Base-by-base conservation (phyloP, 2,113 vertebrate species). In the Charadrius vociferus region DNA sequence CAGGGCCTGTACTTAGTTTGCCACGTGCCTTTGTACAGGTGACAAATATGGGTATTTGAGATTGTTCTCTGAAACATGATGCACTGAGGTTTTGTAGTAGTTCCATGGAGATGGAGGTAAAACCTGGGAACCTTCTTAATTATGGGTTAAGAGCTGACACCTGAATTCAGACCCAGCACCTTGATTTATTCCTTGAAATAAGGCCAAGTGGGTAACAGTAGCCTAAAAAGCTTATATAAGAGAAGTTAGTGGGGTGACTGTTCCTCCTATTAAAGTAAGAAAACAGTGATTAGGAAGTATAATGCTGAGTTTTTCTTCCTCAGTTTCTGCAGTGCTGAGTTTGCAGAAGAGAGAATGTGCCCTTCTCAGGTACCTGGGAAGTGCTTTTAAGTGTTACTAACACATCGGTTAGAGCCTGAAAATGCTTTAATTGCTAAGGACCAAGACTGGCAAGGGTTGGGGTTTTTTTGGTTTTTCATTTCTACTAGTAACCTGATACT, bases 401-500 rank as follows among this genome's bases (percentile, higher is more conserved):
- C 6, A 3, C 6, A 20, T 27, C 27, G 91, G 50, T 5, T 73
- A 27, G 26, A 61, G 73, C 45, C 72, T 62, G 50, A n/a, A 81
- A 82, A 36, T 49, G 4, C 34, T 91, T 94, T 66, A 27, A 45
- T 81, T 91, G 12, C 21, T 7, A 49, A 81, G 21, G 34, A 58
- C 21, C 80, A 29, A 68, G 43, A 14, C 32, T 41, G 13, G 17
- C 68, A 73, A 55, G 30, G 16, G 10, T 56, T 65, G 63, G 15
- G 22, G 0, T 1, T 1, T 32, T 47, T 19, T 45, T n/a, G 3
- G 1, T 39, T 71, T 83, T 77, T 17, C 73, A 55, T 11, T 84
- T 81, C 27, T 70, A 10, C 12, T 65, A 14, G 45, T 81, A n/a
- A 86, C 65, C 58, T 50, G 63, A 52, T 70, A 16, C 4, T 62